Evolutionary conservation across 2,113 vertebrate genomes (phyloP).

Genomic region (Rhipidura dahli): DNA sequence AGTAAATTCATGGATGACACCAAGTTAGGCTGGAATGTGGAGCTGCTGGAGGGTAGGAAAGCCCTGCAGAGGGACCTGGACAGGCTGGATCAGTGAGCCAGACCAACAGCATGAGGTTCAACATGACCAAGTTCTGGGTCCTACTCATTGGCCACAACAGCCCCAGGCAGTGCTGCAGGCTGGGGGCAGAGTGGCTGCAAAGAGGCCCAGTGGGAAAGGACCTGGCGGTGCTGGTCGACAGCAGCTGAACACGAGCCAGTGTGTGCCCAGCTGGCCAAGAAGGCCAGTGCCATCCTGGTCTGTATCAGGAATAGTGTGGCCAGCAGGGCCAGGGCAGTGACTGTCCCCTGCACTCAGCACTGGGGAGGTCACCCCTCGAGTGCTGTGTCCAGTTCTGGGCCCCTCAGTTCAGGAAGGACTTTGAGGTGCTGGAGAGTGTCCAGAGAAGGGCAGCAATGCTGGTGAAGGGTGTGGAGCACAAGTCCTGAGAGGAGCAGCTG

Average conservation of each 20-base stretch:
- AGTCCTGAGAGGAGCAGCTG: neutral
- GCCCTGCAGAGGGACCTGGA: neutral
- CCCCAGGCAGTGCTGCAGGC: neutral
- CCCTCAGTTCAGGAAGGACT: neutral
- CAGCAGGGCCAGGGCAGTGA: neutral
- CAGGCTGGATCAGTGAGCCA: neutral
- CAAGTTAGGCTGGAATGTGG: rapidly evolving
- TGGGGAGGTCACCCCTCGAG: neutral
- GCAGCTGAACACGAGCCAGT: neutral
- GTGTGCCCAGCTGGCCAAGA: neutral
- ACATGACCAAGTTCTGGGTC: neutral
- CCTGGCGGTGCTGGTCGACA: rapidly evolving
- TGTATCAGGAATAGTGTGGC: neutral
- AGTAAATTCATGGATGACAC: neutral
- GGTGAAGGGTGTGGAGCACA: neutral
- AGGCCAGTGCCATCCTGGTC: neutral
- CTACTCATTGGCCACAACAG: rapidly evolving
- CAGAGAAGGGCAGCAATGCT: neutral
- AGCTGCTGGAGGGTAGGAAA: neutral
- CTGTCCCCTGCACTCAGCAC: neutral
- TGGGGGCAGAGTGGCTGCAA: neutral
- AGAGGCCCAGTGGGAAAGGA: neutral
- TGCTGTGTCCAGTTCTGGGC: neutral
- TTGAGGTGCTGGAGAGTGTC: neutral
- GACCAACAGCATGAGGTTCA: neutral